Percentiles rank a stretch among this genome's conserved stretches.
Conservation (phyloP, 2,113 vertebrate genomes). For the Ploceus nigricollis region DNA sequence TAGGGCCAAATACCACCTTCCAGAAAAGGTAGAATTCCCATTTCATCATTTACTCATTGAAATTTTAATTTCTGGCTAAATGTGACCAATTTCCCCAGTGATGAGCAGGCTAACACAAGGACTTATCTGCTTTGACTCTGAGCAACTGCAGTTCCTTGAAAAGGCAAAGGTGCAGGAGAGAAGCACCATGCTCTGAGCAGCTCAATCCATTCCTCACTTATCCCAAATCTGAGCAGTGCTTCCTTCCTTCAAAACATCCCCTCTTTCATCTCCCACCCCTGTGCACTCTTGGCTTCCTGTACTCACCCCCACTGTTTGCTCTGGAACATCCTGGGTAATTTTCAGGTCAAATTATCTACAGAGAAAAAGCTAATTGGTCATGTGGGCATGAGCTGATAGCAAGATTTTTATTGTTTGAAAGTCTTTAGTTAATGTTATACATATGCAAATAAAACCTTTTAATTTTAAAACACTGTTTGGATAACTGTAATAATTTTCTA, state of each 20-base stretch:
- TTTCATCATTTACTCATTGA: neutral
- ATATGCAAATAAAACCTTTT: neutral
- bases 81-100: neutral
- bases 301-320: fast-evolving
- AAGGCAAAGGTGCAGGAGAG: neutral
- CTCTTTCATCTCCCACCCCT: neutral
- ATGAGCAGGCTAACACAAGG: neutral
- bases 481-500: neutral
- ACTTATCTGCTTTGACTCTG: neutral
- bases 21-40: conserved; percentile 12
- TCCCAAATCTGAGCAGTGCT: neutral
- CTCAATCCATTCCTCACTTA: neutral
- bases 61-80: neutral
- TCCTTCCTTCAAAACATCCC: neutral
- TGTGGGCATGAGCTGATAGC: neutral
- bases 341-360: neutral
- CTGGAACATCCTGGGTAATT: neutral
- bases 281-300: neutral
- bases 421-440: neutral
- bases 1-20: neutral
- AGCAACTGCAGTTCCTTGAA: neutral
- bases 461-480: neutral
- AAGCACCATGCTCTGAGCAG: neutral
- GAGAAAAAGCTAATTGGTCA: neutral
- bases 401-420: neutral